These are phyloP conservation scores for Allygus modestus DNA, from an alignment of 2,888 invertebrate species.

Conservation along the genomic window DNA sequence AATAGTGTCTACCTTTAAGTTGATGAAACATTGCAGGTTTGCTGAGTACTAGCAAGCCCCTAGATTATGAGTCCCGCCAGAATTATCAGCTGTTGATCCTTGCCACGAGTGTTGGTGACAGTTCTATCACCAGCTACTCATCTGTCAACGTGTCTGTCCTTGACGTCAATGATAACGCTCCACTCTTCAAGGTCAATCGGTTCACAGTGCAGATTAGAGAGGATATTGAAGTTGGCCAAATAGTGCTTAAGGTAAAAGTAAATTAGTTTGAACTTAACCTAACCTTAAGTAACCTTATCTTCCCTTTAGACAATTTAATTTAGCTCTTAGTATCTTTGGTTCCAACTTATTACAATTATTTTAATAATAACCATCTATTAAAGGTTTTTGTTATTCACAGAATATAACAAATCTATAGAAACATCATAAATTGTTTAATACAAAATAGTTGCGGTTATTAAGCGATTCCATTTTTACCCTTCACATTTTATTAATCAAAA, in stretches of 20 bases:
- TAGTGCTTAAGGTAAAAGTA: slow-evolving; percentile 3
- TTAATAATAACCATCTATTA: too few relatives aligned
- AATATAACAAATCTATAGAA: too few relatives aligned
- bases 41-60: background rate
- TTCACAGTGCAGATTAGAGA: slow-evolving; percentile 24
- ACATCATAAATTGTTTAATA: too few relatives aligned
- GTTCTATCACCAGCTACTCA: background rate
- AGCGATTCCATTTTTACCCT: too few relatives aligned
- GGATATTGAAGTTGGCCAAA: slow-evolving; percentile 39
- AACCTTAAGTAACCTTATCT: too few relatives aligned
- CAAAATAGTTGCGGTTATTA: too few relatives aligned
- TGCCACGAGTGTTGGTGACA: slow-evolving; percentile 21
- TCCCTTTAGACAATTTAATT: background rate
- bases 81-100: slow-evolving; percentile 23
- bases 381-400: too few relatives aligned
- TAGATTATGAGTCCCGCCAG: slow-evolving; percentile 48
- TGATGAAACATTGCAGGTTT: slow-evolving; percentile 43
- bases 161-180: slow-evolving; percentile 57
- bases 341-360: background rate
- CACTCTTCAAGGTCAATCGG: slow-evolving; percentile 16
- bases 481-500: too few relatives aligned
- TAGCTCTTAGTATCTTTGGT: background rate
- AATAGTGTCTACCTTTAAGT: too few relatives aligned
- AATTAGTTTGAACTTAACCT: too few relatives aligned
- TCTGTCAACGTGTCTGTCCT: slow-evolving; percentile 28